phyloP scores from a whole-genome alignment of 35 echinoderm and acorn worm genomes.

The Ophiothrix spiculata region DNA sequence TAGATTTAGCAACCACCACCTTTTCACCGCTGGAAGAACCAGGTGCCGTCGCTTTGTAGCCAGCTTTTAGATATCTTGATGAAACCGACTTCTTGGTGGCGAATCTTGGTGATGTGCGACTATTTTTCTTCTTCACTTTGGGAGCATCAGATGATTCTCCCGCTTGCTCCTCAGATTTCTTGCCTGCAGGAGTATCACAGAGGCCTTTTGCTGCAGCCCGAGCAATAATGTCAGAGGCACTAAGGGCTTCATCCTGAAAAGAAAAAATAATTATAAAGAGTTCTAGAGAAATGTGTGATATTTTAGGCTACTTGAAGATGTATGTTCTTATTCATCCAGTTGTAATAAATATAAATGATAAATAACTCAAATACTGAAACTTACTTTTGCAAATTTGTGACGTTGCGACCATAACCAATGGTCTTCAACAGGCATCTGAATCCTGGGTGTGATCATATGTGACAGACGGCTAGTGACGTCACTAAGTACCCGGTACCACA shows the following conservation, averaged over 20 bases:
- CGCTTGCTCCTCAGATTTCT: constrained; percentile 37
- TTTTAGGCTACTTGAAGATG: no score
- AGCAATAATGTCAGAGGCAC: constrained; percentile 88
- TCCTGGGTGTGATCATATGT: no score
- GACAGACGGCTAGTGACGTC: no score
- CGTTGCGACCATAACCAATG: no score
- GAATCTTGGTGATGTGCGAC: constrained; percentile 23
- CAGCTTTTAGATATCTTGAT: neutral
- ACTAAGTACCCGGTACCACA: no score
- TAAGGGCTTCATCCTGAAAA: constrained; percentile 91
- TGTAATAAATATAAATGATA: no score
- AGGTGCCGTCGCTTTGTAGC: neutral
- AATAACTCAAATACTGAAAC: no score
- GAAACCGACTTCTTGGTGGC: constrained; percentile 18
- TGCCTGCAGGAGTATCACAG: constrained; percentile 37
- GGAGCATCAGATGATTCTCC: constrained; percentile 29
- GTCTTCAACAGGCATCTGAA: no score
- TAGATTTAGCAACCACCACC: constrained; percentile 20
- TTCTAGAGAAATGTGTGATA: neutral
- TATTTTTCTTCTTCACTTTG: constrained; percentile 54
- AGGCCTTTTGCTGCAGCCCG: constrained; percentile 97
- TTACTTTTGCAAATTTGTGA: no score
- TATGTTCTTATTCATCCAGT: no score
- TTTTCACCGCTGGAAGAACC: neutral
- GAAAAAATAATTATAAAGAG: neutral